Evolutionary conservation across 2,888 invertebrate species (phyloP), one percentile per base, ranked within the genome.

Genomic region (Zootermopsis nevadensis): DNA sequence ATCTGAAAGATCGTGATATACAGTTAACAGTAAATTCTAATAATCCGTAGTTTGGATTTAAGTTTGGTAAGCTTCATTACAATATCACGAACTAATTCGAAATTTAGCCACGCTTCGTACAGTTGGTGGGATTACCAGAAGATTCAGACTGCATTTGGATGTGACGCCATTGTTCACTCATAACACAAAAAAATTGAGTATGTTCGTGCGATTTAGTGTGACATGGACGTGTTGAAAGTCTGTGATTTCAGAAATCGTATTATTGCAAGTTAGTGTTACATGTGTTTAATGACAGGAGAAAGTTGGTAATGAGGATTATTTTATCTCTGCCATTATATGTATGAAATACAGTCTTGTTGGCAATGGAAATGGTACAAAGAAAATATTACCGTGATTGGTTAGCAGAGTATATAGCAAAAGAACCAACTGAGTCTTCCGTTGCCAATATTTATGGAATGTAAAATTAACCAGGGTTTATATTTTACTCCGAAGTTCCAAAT

Each of bases 241-340:
- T 60, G 60, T n/a, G n/a, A n/a, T 60, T 60, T 60, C 60, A 60
- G 74, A n/a, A 74, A 38, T 74, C 74, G 74, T 74, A 38, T 74
- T 74, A 74, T 38, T 74, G 74, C 74, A 74, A 38, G 38, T 38
- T 74, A 38, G 38, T 30, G 74, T 74, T 38, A 74, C 3, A n/a
- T 38, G 38, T 74, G 38, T 74, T 74, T 74, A 74, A 33, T 38
- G 30, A 38, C 33, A 74, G 8, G 38, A 24, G 10, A 38, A 38
- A 1, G 24, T 35, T 74, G n/a, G 27, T 60, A 74, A 35, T n/a
- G 38, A 38, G 33, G 74, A 7, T 35, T 38, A 38, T 38, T 74
- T 60, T 74, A 69, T 6, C 38, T 74, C 8, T 60, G 53, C 8
- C 48, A 12, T 7, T 48, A 31, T 72, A 31, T 19, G n/a, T 74